Conservation (phyloP, 2,888 invertebrate species). For the Drosophila nr. perissopoda region DNA sequence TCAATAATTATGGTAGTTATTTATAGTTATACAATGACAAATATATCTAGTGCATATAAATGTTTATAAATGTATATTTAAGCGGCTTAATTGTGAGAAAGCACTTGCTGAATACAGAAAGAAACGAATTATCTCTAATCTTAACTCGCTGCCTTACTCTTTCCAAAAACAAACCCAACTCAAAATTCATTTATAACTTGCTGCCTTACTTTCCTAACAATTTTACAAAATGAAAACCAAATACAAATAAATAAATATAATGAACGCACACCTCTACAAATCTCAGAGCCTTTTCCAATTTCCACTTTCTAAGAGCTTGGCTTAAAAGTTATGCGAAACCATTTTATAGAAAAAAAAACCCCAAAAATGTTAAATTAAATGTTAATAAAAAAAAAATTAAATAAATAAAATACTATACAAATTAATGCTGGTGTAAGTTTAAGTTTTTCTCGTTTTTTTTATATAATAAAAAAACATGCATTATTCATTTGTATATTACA, state of each 20-base stretch:
- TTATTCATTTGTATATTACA: slow-evolving; percentile 36
- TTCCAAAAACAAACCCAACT: slow-evolving; percentile 51
- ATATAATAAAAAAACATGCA: slow-evolving; percentile 12
- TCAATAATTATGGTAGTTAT: slow-evolving; percentile 66
- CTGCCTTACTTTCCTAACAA: slow-evolving; percentile 75
- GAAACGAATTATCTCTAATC: slow-evolving; percentile 57
- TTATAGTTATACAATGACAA: slow-evolving; percentile 65
- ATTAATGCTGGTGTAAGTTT: slow-evolving; percentile 52
- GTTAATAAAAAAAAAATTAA: slow-evolving; percentile 45
- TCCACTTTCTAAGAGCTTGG: slow-evolving; percentile 72
- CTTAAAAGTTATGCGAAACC: slow-evolving; percentile 55
- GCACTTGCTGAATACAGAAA: slow-evolving; percentile 74
- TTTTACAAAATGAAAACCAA: slow-evolving; percentile 43
- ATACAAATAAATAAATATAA: slow-evolving; percentile 16
- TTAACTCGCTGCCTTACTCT: slow-evolving; percentile 76
- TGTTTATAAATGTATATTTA: slow-evolving; percentile 69
- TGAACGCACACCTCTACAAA: slow-evolving; percentile 42
- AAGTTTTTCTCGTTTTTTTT: slow-evolving; percentile 33
- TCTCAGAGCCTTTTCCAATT: slow-evolving; percentile 65
- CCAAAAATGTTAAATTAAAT: slow-evolving; percentile 57
- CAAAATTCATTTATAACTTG: slow-evolving; percentile 67
- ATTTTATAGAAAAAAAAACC: slow-evolving; percentile 47
- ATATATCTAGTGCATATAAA: slow-evolving; percentile 56
- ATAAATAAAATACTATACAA: slow-evolving; percentile 42
- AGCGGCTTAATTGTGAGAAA: slow-evolving; percentile 74